These are phyloP conservation scores for Chrosomus eos DNA, from an alignment of 2,797 vertebrate genomes.

Conservation along the genomic window DNA sequence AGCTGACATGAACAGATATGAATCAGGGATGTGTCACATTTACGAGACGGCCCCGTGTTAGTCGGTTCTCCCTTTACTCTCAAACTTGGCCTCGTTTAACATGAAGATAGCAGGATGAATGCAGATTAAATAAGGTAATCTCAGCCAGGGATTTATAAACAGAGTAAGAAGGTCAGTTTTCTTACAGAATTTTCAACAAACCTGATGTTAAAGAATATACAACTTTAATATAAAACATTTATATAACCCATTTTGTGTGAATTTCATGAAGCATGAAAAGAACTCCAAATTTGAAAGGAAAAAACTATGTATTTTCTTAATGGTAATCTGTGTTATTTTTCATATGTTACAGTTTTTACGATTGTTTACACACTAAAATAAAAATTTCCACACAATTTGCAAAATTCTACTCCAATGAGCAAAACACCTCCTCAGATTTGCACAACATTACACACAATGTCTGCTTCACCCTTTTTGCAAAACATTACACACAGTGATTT, in stretches of 20 bases:
- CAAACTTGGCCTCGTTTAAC: constrained; percentile 30
- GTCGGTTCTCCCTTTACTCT: constrained; percentile 13
- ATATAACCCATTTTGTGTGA: not conserved
- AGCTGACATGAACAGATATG: constrained; percentile 36
- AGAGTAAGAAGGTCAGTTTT: constrained; percentile 1
- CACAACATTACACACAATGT: no score
- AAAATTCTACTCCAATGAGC: no score
- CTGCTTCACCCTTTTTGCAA: no score
- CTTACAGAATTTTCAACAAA: not conserved
- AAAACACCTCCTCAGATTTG: no score
- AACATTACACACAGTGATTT: no score
- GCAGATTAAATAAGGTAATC: constrained; percentile 29
- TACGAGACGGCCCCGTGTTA: constrained; percentile 1
- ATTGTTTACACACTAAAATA: no score
- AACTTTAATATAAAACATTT: not conserved
- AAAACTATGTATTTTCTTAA: not conserved
- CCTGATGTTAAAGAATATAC: not conserved
- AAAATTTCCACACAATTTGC: no score
- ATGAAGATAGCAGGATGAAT: constrained; percentile 25
- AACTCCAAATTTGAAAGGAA: not conserved
- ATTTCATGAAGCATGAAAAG: not conserved
- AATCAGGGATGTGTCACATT: constrained; percentile 38
- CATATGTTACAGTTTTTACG: not conserved
- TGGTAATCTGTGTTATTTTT: not conserved
- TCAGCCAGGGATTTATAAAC: constrained; percentile 34